Percentiles rank a stretch among this genome's conserved stretches.
Evolutionary conservation across 37 sponge, comb jelly and placozoan genomes (phyloP).

Genomic region (Diacarnus erythraeanus): DNA sequence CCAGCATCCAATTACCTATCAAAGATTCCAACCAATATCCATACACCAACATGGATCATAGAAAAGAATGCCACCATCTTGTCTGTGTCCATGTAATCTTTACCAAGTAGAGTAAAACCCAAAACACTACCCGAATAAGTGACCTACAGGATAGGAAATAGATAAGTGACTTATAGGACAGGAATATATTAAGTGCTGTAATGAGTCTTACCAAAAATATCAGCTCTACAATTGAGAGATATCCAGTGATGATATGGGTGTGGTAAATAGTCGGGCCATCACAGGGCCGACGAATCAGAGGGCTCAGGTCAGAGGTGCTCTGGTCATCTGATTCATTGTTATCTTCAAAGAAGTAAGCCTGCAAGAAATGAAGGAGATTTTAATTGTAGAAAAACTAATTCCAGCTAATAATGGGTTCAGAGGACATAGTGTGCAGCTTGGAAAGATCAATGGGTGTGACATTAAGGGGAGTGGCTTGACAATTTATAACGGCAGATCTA

Average conservation of each 20-base stretch:
- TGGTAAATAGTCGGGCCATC: constrained; percentile 2
- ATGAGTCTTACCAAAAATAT: constrained; percentile 41
- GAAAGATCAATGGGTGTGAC: too few species aligned
- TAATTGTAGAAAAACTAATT: too few species aligned
- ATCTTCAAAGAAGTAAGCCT: constrained; percentile 70
- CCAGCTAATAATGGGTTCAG: not conserved
- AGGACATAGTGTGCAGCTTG: not conserved
- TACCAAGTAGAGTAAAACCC: constrained; percentile 6
- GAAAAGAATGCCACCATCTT: constrained; percentile 37
- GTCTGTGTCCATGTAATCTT: constrained; percentile 7
- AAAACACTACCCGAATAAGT: constrained; percentile 8
- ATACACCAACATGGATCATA: constrained; percentile 49
- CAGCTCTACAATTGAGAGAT: constrained; percentile 46
- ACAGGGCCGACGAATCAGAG: constrained; percentile 35
- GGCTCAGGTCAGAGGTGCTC: constrained; percentile 35
- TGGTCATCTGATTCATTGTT: constrained; percentile 59
- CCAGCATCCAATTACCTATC: constrained; percentile 27
- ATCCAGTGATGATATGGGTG: constrained; percentile 58
- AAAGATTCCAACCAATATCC: constrained; percentile 42
- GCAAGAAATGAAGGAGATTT: not conserved
- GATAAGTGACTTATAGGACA: not conserved
- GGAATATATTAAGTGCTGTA: not conserved
- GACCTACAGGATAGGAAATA: constrained; percentile 20
- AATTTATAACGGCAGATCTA: too few species aligned
- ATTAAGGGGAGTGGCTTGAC: too few species aligned